Evolutionary conservation across 1,140 invertebrate species (phyloP).

Genomic region (Philopotamus ludificatus): DNA sequence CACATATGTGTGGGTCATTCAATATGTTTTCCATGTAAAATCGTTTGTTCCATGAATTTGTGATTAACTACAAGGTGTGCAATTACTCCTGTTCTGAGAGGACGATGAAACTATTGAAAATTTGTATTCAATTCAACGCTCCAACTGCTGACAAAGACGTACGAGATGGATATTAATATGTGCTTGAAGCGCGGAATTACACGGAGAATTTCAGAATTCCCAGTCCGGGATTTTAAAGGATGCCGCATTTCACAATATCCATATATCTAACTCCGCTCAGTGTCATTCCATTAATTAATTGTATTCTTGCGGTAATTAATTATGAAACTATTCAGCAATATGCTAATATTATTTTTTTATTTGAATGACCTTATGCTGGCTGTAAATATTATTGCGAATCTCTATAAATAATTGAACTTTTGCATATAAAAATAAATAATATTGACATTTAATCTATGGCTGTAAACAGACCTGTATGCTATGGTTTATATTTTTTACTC

Average conservation of each 20-base stretch:
- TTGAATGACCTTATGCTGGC: background rate
- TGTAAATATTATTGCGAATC: no score
- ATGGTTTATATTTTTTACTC: no score
- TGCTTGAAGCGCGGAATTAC: background rate
- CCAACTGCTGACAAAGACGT: conserved; percentile 1
- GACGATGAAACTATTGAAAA: background rate
- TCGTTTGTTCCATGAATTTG: background rate
- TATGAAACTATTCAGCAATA: background rate
- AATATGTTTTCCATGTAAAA: no score
- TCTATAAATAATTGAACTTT: no score
- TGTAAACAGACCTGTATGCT: no score
- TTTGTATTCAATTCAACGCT: conserved; percentile 4
- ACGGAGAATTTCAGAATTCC: no score
- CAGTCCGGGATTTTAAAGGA: background rate
- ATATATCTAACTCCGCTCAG: no score
- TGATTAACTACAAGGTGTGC: background rate
- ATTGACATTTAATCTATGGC: no score
- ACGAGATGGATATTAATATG: no score
- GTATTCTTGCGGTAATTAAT: background rate
- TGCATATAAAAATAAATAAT: no score
- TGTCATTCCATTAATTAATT: conserved; percentile 1
- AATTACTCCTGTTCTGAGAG: background rate
- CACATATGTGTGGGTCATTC: no score
- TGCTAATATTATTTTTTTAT: background rate
- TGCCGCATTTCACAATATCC: no score